A percentile compares a stretch with the other conserved stretches of the same genome.
phyloP scores from a whole-genome alignment of 2,888 invertebrate species.

The Pachycephus smyrnensis region DNA sequence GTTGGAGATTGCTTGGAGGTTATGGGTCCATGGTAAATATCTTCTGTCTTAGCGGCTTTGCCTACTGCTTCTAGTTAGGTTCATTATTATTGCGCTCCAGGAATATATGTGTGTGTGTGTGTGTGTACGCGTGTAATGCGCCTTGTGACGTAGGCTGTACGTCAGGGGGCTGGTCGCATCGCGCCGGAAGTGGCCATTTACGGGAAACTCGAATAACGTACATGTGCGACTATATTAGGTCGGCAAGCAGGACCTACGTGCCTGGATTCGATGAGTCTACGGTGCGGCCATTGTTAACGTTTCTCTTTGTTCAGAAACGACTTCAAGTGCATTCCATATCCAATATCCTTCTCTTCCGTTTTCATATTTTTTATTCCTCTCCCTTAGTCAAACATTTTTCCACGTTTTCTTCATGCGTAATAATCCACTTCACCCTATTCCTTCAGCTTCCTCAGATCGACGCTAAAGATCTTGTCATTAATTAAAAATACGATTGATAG shows the following conservation, averaged over 20 bases:
- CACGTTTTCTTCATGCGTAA: background rate
- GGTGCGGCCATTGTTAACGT: background rate
- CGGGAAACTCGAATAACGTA: conserved; percentile 43
- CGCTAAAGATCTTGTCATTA: background rate
- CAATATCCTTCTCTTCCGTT: background rate
- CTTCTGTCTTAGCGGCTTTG: background rate
- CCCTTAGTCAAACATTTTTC: background rate
- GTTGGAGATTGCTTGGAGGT: background rate
- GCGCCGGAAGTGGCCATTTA: conserved; percentile 57
- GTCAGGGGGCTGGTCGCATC: conserved; percentile 24
- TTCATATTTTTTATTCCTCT: background rate
- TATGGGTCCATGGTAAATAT: background rate
- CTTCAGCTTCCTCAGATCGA: background rate
- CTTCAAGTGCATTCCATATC: background rate
- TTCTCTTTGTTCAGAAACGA: background rate
- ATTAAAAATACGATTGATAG: background rate
- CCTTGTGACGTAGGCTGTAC: background rate
- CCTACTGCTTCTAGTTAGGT: background rate
- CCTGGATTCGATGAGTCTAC: conserved; percentile 36
- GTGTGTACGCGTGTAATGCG: conserved; percentile 16
- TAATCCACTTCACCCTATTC: background rate
- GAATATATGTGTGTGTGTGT: conserved; percentile 26
- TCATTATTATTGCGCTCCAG: conserved; percentile 14
- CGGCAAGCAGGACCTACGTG: conserved; percentile 49
- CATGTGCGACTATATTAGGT: conserved; percentile 42